Percentiles rank a stretch among this genome's conserved stretches.
phyloP scores from a whole-genome alignment of 37 sponge, comb jelly and placozoan species.

The Sycon ciliatum region DNA sequence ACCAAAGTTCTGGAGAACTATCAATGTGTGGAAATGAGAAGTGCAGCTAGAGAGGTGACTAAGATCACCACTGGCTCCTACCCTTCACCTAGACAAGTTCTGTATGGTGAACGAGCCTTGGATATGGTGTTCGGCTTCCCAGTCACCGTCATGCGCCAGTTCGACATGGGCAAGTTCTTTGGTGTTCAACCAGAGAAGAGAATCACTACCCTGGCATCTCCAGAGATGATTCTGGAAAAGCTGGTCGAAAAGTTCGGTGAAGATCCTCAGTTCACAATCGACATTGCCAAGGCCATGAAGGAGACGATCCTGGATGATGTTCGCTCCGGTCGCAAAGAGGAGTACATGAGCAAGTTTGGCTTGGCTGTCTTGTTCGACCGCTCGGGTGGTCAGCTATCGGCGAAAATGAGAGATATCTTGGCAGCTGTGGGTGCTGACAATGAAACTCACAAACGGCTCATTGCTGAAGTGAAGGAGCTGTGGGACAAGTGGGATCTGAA shows the following conservation, averaged over 20 bases:
- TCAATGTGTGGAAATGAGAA: constrained; percentile 57
- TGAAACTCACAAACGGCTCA: neutral
- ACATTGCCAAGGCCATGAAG: constrained; percentile 55
- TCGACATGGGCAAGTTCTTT: constrained; percentile 72
- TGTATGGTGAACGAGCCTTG: constrained; percentile 63
- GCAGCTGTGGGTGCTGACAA: too few relatives aligned
- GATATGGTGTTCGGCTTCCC: constrained; percentile 63
- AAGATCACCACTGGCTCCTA: constrained; percentile 50
- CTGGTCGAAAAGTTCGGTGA: constrained; percentile 55
- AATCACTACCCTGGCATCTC: constrained; percentile 59
- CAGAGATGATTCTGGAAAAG: constrained; percentile 51
- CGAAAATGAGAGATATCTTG: too few relatives aligned
- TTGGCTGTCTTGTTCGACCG: constrained; percentile 62
- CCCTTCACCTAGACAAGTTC: constrained; percentile 57
- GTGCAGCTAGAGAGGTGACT: constrained; percentile 58
- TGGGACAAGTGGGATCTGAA: constrained; percentile 19
- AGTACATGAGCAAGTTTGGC: constrained; percentile 69
- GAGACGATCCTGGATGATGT: constrained; percentile 59
- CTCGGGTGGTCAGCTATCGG: constrained; percentile 44
- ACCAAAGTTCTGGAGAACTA: constrained; percentile 50
- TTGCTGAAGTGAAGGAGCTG: constrained; percentile 1
- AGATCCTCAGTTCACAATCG: constrained; percentile 41
- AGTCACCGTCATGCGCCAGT: constrained; percentile 30
- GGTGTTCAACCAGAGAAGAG: constrained; percentile 46
- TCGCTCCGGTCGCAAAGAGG: constrained; percentile 50